phyloP scores from a whole-genome alignment of 2,888 invertebrate species.

The Stenichneumon culpator region DNA sequence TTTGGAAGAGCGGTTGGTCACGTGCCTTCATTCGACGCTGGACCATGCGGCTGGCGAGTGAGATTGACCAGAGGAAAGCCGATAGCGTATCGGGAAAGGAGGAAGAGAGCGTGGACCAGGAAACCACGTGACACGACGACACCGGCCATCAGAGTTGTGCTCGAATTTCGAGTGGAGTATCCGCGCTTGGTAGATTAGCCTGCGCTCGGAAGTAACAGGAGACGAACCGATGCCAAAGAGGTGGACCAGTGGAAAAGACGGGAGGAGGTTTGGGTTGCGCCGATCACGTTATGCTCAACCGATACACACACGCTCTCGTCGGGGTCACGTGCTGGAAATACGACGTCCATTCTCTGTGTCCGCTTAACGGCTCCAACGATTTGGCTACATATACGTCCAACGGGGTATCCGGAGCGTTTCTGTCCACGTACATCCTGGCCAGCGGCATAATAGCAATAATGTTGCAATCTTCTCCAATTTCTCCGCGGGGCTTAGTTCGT shows the following conservation, averaged over 20 bases:
- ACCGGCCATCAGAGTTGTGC: slow-evolving; percentile 74
- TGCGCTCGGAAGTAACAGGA: slow-evolving; percentile 69
- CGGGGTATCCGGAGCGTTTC: slow-evolving; percentile 57
- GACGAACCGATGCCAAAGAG: slow-evolving; percentile 25
- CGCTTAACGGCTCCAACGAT: slow-evolving; percentile 51
- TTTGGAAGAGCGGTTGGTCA: slow-evolving; percentile 36
- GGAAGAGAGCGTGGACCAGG: slow-evolving; percentile 10
- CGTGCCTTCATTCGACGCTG: background rate
- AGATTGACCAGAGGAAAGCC: background rate
- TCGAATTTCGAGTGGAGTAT: slow-evolving; percentile 78
- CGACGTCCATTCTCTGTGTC: slow-evolving; percentile 24
- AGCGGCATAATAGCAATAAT: slow-evolving; percentile 56
- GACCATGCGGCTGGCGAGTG: slow-evolving; percentile 7
- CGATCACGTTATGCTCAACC: slow-evolving; percentile 43
- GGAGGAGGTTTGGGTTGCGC: slow-evolving; percentile 29
- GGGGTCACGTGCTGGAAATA: slow-evolving; percentile 49
- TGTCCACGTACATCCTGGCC: slow-evolving; percentile 29
- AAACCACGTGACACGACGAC: slow-evolving; percentile 33
- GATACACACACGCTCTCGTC: slow-evolving; percentile 7
- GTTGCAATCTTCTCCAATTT: slow-evolving; percentile 55
- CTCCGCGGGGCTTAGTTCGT: slow-evolving; percentile 1
- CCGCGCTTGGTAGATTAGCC: slow-evolving; percentile 44
- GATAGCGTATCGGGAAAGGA: background rate
- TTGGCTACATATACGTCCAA: slow-evolving; percentile 34
- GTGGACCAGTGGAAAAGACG: slow-evolving; percentile 20